phyloP scores from a whole-genome alignment of 2,888 invertebrate genomes.

The Tridacna crocea region DNA sequence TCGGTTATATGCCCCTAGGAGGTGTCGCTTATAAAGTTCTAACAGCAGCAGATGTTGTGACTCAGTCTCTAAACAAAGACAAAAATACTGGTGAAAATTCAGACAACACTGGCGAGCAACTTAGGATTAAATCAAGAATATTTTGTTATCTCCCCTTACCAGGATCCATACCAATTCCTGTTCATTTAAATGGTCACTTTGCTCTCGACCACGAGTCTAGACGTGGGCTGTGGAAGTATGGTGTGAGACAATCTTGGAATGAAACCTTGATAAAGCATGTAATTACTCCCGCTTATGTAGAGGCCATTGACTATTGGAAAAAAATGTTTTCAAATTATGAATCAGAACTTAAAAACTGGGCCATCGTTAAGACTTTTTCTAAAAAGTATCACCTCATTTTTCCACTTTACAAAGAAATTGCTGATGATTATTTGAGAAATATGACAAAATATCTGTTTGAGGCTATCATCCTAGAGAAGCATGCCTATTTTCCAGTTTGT shows the following conservation, averaged over 20 bases:
- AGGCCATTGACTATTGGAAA: conserved; percentile 46
- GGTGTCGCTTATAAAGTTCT: conserved; percentile 62
- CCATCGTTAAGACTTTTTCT: too few relatives aligned
- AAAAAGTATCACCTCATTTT: conserved; percentile 14
- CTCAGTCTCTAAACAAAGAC: too few relatives aligned
- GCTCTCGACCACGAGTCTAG: conserved; percentile 74
- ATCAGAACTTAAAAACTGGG: too few relatives aligned
- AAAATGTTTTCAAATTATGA: neutral
- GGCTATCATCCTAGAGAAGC: neutral
- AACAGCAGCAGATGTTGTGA: neutral
- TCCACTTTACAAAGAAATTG: conserved; percentile 29
- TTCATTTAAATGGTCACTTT: conserved; percentile 80
- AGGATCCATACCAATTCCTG: conserved; percentile 71
- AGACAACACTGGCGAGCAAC: too few relatives aligned
- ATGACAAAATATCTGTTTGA: neutral
- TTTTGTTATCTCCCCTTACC: conserved; percentile 78
- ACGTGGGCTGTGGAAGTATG: conserved; percentile 60
- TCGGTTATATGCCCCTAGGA: conserved; percentile 69
- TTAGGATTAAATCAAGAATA: neutral
- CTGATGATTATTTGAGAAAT: conserved; percentile 37
- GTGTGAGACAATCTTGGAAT: conserved; percentile 75
- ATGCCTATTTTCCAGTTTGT: conserved; percentile 20
- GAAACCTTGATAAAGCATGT: conserved; percentile 63
- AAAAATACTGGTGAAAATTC: too few relatives aligned
- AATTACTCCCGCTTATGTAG: conserved; percentile 73